Conservation (phyloP, 2,888 invertebrate genomes). For the Phytoseiulus persimilis region DNA sequence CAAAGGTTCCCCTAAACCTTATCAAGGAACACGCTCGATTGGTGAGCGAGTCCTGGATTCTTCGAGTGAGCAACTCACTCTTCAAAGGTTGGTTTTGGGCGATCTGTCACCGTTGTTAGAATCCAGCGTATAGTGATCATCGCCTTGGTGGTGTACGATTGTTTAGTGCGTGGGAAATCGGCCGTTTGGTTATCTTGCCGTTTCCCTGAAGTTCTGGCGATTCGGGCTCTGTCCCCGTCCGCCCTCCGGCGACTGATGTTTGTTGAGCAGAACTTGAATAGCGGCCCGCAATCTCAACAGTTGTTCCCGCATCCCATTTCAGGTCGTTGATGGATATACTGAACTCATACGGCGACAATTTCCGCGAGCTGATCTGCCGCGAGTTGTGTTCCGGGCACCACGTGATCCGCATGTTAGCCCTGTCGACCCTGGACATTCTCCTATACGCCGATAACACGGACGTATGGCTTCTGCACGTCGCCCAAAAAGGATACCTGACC, state of each 20-base stretch:
- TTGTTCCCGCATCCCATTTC: too few species aligned
- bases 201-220: too few species aligned
- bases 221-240: too few species aligned
- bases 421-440: constrained; percentile 70
- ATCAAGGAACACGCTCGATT: background rate
- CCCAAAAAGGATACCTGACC: constrained; percentile 60
- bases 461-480: constrained; percentile 55
- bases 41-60: background rate
- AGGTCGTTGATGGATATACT: constrained; percentile 59
- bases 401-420: constrained; percentile 69
- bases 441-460: constrained; percentile 62
- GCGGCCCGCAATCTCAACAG: too few species aligned
- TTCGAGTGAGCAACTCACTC: background rate
- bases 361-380: constrained; percentile 71
- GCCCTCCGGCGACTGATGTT: too few species aligned
- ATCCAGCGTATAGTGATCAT: too few species aligned
- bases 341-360: constrained; percentile 66
- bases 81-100: constrained; percentile 22
- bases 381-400: constrained; percentile 82
- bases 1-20: background rate
- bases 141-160: too few species aligned
- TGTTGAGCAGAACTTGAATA: too few species aligned
- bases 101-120: too few species aligned
- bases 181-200: too few species aligned
- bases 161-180: too few species aligned